Base-by-base conservation (phyloP, 2,113 vertebrate genomes). In the Apodemus sylvaticus region DNA sequence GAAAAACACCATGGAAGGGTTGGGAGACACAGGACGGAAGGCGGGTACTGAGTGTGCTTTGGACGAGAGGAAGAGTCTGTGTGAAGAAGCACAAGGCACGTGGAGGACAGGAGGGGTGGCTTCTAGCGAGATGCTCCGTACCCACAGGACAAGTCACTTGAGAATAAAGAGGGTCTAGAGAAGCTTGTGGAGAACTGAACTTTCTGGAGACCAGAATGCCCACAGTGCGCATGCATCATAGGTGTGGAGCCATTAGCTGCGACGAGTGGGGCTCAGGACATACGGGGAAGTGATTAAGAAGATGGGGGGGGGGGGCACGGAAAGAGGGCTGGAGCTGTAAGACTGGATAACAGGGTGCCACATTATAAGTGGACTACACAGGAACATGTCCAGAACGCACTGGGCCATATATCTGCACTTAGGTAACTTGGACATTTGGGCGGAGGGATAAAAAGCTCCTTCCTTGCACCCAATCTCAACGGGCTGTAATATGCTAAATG, bases 341-440 rank as follows among this genome's bases (percentile, higher is more conserved):
- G 36, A 58, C 64, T 5, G 5, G 45, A 78, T 0, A 36, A 14
- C 26, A 4, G 0, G 58, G 55, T 26, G 53, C 10, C 60, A 29
- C 12, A 12, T 19, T 34, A 24, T 20, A 60, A 60, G 91, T 36
- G 36, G 7, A 48, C 74, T 22, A 2, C 5, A 14, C 10, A 29
- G 20, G n/a, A 78, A n/a, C 34, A 17, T 0, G 22, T 22, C 36
- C 51, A 88, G 64, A 95, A 96, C 96, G 97, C 97, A 93, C 93
- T 82, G 73, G 94, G 92, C 97, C 94, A 87, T 83, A 90, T 60
- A 74, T 79, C 90, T 39, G 70, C 58, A 36, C 93, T 68, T 89
- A 94, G 79, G 92, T 97, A 97, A 97, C 94, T 96, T 92, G 82
- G 93, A 79, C 89, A 55, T 95, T 92, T 70, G 29, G 45, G 86